These are phyloP conservation scores for Deroplatys truncata DNA, from an alignment of 2,888 invertebrate genomes.

Conservation along the genomic window DNA sequence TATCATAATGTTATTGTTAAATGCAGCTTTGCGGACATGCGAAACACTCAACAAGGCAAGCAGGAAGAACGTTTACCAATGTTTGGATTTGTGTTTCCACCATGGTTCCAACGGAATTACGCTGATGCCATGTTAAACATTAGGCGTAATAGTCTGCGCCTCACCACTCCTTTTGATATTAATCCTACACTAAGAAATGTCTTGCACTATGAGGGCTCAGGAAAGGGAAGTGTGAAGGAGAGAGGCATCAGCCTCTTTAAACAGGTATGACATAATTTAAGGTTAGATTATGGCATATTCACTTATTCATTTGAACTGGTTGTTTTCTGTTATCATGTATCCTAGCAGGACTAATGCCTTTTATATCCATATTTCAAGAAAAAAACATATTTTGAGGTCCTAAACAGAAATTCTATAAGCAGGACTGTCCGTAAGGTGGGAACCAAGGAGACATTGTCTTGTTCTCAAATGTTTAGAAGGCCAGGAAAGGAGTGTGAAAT, in stretches of 20 bases:
- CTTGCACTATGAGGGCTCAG: constrained; percentile 49
- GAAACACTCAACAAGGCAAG: constrained; percentile 86
- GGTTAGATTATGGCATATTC: neutral
- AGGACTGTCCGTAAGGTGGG: too few species aligned
- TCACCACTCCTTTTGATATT: constrained; percentile 88
- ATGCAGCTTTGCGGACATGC: constrained; percentile 69
- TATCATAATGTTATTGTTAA: neutral
- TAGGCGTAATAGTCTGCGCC: constrained; percentile 58
- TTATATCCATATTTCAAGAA: too few species aligned
- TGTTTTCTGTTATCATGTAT: too few species aligned
- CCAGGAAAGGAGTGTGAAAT: too few species aligned
- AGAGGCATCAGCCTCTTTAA: constrained; percentile 60
- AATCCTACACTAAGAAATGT: constrained; percentile 73
- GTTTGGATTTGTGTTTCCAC: constrained; percentile 74
- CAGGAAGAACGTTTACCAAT: constrained; percentile 88
- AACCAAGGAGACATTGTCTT: too few species aligned
- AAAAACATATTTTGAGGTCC: too few species aligned
- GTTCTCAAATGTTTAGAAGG: too few species aligned
- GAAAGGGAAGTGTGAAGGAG: constrained; percentile 51
- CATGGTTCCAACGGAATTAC: constrained; percentile 58
- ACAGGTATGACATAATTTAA: constrained; percentile 46
- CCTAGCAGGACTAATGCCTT: too few species aligned
- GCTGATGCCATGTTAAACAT: constrained; percentile 59
- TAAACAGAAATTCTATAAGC: too few species aligned
- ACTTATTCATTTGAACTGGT: too few species aligned